phyloP scores from a whole-genome alignment of 2,888 invertebrate genomes.

The Anaspis maculata region DNA sequence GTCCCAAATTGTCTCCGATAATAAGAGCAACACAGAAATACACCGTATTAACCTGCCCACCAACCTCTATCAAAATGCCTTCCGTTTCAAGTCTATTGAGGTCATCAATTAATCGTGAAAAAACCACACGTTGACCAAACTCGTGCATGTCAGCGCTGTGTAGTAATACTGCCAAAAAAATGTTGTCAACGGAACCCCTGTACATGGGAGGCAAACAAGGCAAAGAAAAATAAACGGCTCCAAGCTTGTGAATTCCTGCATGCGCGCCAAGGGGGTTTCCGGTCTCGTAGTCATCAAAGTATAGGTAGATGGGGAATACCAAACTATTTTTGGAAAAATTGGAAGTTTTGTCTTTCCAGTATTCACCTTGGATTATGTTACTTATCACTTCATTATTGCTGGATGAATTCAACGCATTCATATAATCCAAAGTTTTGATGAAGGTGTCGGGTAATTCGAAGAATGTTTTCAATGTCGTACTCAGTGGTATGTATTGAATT shows the following conservation, averaged over 20 bases:
- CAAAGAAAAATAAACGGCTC: conserved; percentile 12
- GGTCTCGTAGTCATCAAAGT: conserved; percentile 19
- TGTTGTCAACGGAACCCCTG: conserved; percentile 1
- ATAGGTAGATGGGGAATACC: conserved; percentile 4
- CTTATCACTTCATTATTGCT: background rate
- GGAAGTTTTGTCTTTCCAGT: conserved; percentile 13
- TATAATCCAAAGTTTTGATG: conserved; percentile 2
- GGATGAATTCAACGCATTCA: conserved; percentile 3
- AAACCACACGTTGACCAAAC: background rate
- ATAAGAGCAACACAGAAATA: conserved; percentile 18
- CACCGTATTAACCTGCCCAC: conserved; percentile 3
- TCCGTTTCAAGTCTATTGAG: background rate
- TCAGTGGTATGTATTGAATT: conserved; percentile 6
- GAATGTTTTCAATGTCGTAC: conserved; percentile 2
- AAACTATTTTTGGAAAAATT: conserved; percentile 3
- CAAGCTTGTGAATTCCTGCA: conserved; percentile 13
- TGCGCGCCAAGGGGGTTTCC: conserved; percentile 14
- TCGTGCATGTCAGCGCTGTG: background rate
- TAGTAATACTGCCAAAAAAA: conserved; percentile 1
- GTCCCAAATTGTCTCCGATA: conserved; percentile 21
- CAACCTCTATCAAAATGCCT: background rate
- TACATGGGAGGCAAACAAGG: conserved; percentile 4
- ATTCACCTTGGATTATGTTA: conserved; percentile 13
- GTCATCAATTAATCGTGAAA: background rate
- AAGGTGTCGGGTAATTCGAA: conserved; percentile 7